phyloP scores from a whole-genome alignment of 1,140 invertebrate species.

The Diorhabda elongata region DNA sequence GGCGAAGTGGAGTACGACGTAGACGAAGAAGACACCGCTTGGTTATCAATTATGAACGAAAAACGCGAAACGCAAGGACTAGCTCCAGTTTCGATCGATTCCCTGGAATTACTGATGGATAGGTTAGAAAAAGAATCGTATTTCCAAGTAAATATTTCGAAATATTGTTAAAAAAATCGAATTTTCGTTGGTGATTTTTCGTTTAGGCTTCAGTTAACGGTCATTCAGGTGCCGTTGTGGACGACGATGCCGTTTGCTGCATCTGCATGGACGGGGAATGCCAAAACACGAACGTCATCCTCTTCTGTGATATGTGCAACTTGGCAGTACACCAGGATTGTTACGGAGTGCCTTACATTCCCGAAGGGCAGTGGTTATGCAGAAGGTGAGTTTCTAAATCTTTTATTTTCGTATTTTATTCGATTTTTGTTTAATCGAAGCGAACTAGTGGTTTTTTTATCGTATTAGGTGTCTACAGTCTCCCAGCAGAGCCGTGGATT shows the following conservation, averaged over 20 bases:
- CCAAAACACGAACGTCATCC: constrained; percentile 88
- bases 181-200: not conserved
- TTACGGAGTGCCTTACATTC: constrained; percentile 98
- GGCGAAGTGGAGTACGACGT: constrained; percentile 95
- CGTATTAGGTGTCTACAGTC: constrained; percentile 77
- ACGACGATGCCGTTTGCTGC: constrained; percentile 97
- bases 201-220: constrained; percentile 49
- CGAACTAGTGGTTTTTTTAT: not conserved
- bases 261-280: constrained; percentile 95
- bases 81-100: constrained; percentile 72
- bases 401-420: not conserved
- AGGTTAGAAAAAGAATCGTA: constrained; percentile 96
- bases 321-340: constrained; percentile 98
- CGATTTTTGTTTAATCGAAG: not conserved
- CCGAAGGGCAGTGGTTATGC: constrained; percentile 98
- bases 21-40: constrained; percentile 94
- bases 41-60: constrained; percentile 86
- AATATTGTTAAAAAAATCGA: too few species aligned
- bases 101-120: constrained; percentile 93
- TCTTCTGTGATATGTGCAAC: constrained; percentile 99
- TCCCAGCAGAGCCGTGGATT: constrained; percentile 92
- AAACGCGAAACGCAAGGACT: constrained; percentile 64
- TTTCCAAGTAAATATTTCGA: constrained; percentile 65
- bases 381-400: constrained; percentile 50
- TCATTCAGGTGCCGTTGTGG: constrained; percentile 71